Evolutionary conservation across 2,113 vertebrate species (phyloP), one percentile per base, ranked within the genome.

Genomic region (Vimba vimba): DNA sequence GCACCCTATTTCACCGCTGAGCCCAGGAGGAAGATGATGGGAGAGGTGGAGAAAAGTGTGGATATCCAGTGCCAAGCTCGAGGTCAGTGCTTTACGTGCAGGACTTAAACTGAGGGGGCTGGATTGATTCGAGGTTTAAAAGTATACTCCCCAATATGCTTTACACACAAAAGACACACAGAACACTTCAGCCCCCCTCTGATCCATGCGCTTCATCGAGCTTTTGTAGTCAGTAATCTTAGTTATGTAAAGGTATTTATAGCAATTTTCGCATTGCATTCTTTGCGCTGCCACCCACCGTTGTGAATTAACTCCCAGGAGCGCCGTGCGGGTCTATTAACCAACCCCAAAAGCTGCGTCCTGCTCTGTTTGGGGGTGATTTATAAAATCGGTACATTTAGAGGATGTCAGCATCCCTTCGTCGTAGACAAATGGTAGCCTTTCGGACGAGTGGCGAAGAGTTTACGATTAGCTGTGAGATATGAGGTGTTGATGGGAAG

Each of bases 1-100:
- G 92, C 93, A 0, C 98, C 98, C 0, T 94, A 95, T 87, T 96
- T 99, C 21, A 96, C 94, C 0, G 89, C 93, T 6, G 95, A 96
- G 36, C 97, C 97, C 0, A 92, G 93, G 83, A 92, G 84, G 0
- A 95, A 94, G 89, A 95, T 96, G 85, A 86, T 94, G 52, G 96
- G 90, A 0, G 95, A 97, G 59, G 94, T 94, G n/a, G 97, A 97
- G 87, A 96, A 94, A 85, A 97, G 92, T 0, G 94, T 97, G 85
- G 96, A 97, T 59, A 94, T 99, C 78, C 90, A 90, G 2, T 99
- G 98, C 90, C 93, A 92, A 84, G 97, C 96, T 2, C 94, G 95
- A 95, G 98, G 98, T 99, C 91, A 94, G 93, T 90, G 52, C 13
- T 74, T 36, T 17, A 8, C 27, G 6, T 55, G 10, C 50, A 3